Evolutionary conservation across 1,140 invertebrate species (phyloP).

Genomic region (Zaprionus lachaisei): DNA sequence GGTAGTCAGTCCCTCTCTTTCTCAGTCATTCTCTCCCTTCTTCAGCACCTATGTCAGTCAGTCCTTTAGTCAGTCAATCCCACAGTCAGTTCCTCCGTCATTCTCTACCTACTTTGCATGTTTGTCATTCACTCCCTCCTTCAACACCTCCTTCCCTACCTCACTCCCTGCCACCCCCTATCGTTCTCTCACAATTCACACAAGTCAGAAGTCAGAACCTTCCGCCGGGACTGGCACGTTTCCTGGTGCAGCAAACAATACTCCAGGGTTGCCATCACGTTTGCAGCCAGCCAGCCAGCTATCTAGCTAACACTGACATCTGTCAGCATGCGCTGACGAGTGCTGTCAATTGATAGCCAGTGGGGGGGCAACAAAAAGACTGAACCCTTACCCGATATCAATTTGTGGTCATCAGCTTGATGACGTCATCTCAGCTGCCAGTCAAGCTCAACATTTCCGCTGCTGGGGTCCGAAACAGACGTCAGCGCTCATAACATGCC

Average conservation of each 20-base stretch:
- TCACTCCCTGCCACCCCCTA: no score
- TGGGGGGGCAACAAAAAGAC: neutral
- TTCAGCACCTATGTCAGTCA: no score
- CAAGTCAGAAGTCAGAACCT: conserved; percentile 30
- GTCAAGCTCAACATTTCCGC: conserved; percentile 64
- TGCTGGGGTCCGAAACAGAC: conserved; percentile 35
- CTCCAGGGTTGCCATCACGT: conserved; percentile 30
- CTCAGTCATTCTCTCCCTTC: no score
- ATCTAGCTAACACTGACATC: conserved; percentile 17
- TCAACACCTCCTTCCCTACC: no score
- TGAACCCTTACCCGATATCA: conserved; percentile 46
- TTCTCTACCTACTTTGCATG: no score
- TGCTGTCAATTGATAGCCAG: conserved; percentile 23
- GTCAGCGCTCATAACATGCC: conserved; percentile 28
- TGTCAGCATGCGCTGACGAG: conserved; percentile 3
- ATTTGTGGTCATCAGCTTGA: conserved; percentile 59
- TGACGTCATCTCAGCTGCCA: conserved; percentile 31
- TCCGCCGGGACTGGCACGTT: conserved; percentile 28
- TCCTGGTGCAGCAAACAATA: conserved; percentile 32
- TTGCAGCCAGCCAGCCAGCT: neutral
- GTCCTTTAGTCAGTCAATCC: neutral
- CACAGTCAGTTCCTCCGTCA: neutral
- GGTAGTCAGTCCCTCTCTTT: neutral
- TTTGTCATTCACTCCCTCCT: no score
- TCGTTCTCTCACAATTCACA: neutral